Percentiles rank a stretch among this genome's conserved stretches.
Conservation (phyloP, 2,888 invertebrate genomes). For the Seira musarum region DNA sequence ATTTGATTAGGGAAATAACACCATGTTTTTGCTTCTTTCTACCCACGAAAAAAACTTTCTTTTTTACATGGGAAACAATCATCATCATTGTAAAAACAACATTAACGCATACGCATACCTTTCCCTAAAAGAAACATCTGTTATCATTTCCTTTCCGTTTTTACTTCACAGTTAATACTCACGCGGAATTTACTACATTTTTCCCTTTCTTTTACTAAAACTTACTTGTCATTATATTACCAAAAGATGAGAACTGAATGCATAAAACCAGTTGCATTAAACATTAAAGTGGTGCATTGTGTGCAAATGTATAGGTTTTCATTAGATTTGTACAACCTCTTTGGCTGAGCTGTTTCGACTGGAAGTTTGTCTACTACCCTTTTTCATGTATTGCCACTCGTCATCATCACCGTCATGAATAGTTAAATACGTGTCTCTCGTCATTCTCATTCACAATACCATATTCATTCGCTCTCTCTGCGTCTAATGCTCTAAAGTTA, state of each 20-base stretch:
- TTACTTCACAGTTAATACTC: too few relatives aligned
- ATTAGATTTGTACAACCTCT: neutral
- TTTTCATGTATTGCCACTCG: neutral
- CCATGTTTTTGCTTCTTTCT: neutral
- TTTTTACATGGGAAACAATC: slow-evolving; percentile 1
- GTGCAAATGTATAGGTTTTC: neutral
- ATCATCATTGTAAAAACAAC: slow-evolving; percentile 4
- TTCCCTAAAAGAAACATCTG: slow-evolving; percentile 6
- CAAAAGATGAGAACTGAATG: neutral
- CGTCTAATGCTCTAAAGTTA: neutral
- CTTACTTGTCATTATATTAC: neutral
- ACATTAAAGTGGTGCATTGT: neutral
- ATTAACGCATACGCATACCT: neutral
- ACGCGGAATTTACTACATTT: neutral
- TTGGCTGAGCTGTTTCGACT: neutral
- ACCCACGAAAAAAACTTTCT: slow-evolving; percentile 13
- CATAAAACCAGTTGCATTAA: slow-evolving; percentile 15
- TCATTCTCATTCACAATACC: neutral
- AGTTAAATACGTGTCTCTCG: neutral
- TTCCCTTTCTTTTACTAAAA: slow-evolving; percentile 1
- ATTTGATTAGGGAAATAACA: slow-evolving; percentile 1
- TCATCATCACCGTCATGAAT: neutral
- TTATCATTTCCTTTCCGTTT: neutral
- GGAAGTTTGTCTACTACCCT: neutral
- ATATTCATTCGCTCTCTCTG: neutral